Percentiles rank a stretch among this genome's conserved stretches.
These are phyloP conservation scores for Clivina fossor DNA, from an alignment of 2,888 invertebrate species.

Conservation along the genomic window DNA sequence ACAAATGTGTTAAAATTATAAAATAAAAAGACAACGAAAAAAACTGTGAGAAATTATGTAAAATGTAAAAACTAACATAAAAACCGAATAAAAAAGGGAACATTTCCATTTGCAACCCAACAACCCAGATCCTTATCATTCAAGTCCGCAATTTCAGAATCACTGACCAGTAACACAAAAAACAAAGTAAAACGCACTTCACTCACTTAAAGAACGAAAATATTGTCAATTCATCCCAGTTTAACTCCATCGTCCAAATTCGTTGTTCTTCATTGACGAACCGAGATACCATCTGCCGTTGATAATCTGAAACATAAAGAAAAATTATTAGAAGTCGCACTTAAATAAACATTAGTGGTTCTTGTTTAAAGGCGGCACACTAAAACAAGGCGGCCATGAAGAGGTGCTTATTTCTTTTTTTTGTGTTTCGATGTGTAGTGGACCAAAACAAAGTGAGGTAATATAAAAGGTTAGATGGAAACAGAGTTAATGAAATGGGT, in stretches of 20 bases:
- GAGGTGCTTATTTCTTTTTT: constrained; percentile 1
- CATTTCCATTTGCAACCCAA: constrained; percentile 16
- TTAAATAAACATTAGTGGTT: constrained; percentile 27
- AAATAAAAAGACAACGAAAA: too few relatives aligned
- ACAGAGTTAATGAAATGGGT: constrained; percentile 34
- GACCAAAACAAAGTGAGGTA: constrained; percentile 8
- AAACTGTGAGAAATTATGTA: constrained; percentile 20
- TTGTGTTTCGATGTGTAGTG: constrained; percentile 14
- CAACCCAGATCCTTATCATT: constrained; percentile 18
- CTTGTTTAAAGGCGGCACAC: constrained; percentile 17
- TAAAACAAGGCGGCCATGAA: not conserved
- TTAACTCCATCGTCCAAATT: constrained; percentile 7
- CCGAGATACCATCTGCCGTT: constrained; percentile 21
- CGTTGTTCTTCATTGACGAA: constrained; percentile 4
- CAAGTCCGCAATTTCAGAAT: constrained; percentile 24
- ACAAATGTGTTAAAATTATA: constrained; percentile 21
- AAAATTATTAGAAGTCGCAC: constrained; percentile 26
- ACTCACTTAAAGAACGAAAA: constrained; percentile 23
- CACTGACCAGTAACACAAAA: constrained; percentile 19
- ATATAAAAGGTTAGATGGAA: not conserved
- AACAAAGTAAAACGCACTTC: constrained; percentile 25
- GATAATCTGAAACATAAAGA: constrained; percentile 26
- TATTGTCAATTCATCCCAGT: constrained; percentile 27
- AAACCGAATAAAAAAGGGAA: constrained; percentile 12
- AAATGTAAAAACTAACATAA: constrained; percentile 15